A percentile compares a stretch with the other conserved stretches of the same genome.
Conservation (phyloP, 1,140 invertebrate genomes). For the Nixonia krombeini region DNA sequence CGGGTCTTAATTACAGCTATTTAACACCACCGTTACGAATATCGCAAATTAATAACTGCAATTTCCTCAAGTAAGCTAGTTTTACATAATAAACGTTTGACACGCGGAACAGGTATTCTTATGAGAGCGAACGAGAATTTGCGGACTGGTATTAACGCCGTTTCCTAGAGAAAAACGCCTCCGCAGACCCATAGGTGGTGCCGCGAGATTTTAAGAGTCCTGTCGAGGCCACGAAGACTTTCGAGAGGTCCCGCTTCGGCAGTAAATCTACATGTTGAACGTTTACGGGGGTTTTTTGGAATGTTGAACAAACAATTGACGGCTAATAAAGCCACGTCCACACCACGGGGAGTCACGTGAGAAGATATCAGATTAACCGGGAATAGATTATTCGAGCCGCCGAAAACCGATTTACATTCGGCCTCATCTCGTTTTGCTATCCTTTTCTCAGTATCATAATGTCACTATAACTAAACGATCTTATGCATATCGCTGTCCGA, state of each 20-base stretch:
- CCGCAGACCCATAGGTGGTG: constrained; percentile 31
- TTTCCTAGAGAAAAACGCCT: constrained; percentile 48
- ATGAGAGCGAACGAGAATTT: constrained; percentile 18
- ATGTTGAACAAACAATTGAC: constrained; percentile 73
- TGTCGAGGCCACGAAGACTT: constrained; percentile 28
- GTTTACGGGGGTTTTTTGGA: constrained; percentile 70
- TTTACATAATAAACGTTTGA: too few relatives aligned
- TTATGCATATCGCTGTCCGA: constrained; percentile 18
- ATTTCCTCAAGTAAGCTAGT: background rate
- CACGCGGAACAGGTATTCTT: too few relatives aligned
- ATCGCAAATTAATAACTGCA: background rate
- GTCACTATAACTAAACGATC: constrained; percentile 32
- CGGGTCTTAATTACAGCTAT: background rate
- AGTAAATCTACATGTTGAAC: constrained; percentile 68
- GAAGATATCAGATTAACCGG: constrained; percentile 63
- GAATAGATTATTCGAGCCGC: constrained; percentile 49
- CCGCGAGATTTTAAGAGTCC: constrained; percentile 42
- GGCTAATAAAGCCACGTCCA: constrained; percentile 69
- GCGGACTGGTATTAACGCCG: constrained; percentile 19
- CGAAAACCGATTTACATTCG: constrained; percentile 48
- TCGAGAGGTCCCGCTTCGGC: constrained; percentile 42
- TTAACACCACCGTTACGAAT: background rate
- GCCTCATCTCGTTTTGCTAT: constrained; percentile 22
- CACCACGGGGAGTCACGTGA: constrained; percentile 66
- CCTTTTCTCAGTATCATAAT: constrained; percentile 36